Conservation (phyloP, 2,113 vertebrate genomes). For the Columbina picui region DNA sequence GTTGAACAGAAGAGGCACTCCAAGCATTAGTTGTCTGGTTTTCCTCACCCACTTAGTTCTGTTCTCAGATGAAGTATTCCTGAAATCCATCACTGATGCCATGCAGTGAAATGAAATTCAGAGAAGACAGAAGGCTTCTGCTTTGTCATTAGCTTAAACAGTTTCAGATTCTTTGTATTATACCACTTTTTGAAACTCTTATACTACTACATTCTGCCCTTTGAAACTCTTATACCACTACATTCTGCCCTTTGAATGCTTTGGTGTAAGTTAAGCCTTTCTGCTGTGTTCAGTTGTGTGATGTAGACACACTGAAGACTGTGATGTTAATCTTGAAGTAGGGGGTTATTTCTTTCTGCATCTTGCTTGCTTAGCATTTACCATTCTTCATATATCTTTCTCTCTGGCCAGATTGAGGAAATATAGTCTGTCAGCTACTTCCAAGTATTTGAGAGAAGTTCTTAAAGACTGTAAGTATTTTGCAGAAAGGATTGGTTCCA, state of each 20-base stretch:
- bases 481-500: not conserved
- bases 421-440: not conserved
- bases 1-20: not conserved
- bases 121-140: not conserved
- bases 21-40: not conserved
- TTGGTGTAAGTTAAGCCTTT: not conserved
- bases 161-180: not conserved
- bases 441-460: not conserved
- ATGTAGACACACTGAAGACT: not conserved
- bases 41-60: not conserved
- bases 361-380: not conserved
- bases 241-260: not conserved
- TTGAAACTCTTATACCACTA: not conserved
- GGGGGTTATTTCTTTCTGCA: not conserved
- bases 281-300: not conserved
- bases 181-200: not conserved
- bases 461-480: not conserved
- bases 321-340: not conserved
- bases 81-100: not conserved
- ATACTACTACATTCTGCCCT: fast-evolving
- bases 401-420: not conserved
- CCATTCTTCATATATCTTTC: not conserved
- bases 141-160: not conserved
- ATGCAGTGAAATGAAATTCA: not conserved
- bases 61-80: not conserved